Conservation (phyloP, 2,113 vertebrate species). For the Oxygymnocypris stewartii region DNA sequence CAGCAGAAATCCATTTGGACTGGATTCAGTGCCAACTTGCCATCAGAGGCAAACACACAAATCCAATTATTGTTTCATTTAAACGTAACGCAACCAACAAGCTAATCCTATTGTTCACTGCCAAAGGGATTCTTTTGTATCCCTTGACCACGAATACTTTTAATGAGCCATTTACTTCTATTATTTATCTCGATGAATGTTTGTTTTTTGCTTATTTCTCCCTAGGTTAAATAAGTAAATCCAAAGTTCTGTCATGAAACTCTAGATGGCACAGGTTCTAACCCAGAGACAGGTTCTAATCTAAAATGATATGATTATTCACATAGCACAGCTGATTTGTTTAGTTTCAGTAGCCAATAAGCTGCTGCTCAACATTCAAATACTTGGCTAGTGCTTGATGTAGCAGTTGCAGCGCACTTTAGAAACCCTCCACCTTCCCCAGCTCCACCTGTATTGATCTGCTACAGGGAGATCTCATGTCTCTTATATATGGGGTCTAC, state of each 20-base stretch:
- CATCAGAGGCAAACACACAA: not conserved
- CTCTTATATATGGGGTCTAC: too few relatives aligned
- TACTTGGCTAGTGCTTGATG: too few relatives aligned
- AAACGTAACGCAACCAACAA: not conserved
- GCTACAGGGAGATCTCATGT: too few relatives aligned
- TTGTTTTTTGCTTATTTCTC: not conserved
- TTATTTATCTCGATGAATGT: conserved; percentile 3
- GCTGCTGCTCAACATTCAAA: too few relatives aligned
- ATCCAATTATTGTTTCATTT: conserved; percentile 36
- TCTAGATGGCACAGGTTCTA: not conserved
- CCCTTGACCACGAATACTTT: not conserved
- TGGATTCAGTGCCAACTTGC: not conserved
- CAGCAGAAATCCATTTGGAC: conserved; percentile 24
- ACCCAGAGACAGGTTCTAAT: too few relatives aligned
- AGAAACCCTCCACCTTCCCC: too few relatives aligned
- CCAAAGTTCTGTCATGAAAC: too few relatives aligned
- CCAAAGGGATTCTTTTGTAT: not conserved
- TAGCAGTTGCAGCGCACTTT: too few relatives aligned
- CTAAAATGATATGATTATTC: too few relatives aligned
- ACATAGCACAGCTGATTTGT: too few relatives aligned
- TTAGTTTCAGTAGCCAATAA: too few relatives aligned
- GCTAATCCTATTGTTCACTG: conserved; percentile 18
- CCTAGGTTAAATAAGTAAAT: not conserved
- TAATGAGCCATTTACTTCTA: not conserved
- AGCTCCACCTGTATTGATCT: too few relatives aligned